Evolutionary conservation across 1,140 invertebrate species (phyloP), one percentile per base, ranked within the genome.

Genomic region (Thereuonema tuberculata): DNA sequence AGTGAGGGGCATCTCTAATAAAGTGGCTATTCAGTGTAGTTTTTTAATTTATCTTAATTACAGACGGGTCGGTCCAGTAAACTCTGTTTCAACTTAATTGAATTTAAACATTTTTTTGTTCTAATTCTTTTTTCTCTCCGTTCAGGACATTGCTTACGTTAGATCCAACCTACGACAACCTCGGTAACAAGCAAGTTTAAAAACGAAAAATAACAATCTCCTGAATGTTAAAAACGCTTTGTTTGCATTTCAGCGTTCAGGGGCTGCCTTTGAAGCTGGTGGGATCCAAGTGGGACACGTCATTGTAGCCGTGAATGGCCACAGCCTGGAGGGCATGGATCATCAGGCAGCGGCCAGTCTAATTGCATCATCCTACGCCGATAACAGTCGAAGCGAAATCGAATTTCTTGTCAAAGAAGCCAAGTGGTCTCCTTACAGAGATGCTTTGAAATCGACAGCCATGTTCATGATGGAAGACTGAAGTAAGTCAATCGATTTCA

Each of bases 261-360:
- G 93, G 62, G 90, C 92, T 63, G 93, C 93, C 49, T 91, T 83
- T 71, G 86, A 90, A 68, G 89, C 89, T 37, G 89, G 90, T 29
- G 89, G 89, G 52, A 75, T 97, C 52, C 87, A 93, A 74, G 89
- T 94, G 56, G 93, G 93, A 57, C 92, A 97, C 72, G 77, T 95
- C 50, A 93, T 98, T 66, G 76, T 96, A 57, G 88, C 92, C 71
- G 91, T 96, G 59, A 90, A 97, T 70, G 90, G 90, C 20, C 82
- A 84, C 62, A 82, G 85, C 66, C 84, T 95, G 28, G 85, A 91
- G 77, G 79, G 80, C 37, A 71, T 82, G 47, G 77, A 76, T 62
- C 82, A 84, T 64, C 81, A 89, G 73, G 88, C 92, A 66, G 88
- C 92, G 57, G 89, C 89, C 23, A 78, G 87, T 64, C 77, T 91